These are phyloP conservation scores for Chymomyza amoena DNA, from an alignment of 2,888 invertebrate species.

Conservation along the genomic window DNA sequence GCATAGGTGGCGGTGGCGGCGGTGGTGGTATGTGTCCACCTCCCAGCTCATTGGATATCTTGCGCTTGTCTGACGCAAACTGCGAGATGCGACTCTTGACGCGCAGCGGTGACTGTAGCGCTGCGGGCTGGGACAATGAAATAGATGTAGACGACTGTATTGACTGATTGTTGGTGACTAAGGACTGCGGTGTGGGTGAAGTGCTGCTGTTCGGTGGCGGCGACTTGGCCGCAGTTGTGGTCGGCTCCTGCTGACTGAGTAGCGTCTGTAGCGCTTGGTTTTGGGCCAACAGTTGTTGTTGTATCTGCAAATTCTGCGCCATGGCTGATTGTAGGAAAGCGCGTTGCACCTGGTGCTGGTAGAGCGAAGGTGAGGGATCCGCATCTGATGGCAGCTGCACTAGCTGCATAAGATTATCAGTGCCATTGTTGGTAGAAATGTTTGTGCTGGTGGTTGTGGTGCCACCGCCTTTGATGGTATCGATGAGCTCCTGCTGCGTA, in stretches of 20 bases:
- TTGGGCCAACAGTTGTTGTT: conserved; percentile 94
- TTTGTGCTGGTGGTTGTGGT: conserved; percentile 81
- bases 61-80: conserved; percentile 67
- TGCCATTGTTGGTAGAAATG: conserved; percentile 63
- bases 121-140: conserved; percentile 30
- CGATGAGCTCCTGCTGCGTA: conserved; percentile 84
- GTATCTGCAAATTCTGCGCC: conserved; percentile 96
- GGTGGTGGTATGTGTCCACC: conserved; percentile 80
- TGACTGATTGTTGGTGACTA: conserved; percentile 1
- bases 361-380: conserved; percentile 82
- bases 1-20: conserved; percentile 93
- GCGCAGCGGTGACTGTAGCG: conserved; percentile 42
- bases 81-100: conserved; percentile 74
- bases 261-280: conserved; percentile 95
- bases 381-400: conserved; percentile 83
- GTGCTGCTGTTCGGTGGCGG: conserved; percentile 74
- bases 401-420: conserved; percentile 83
- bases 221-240: conserved; percentile 45
- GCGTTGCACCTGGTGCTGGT: conserved; percentile 92
- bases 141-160: conserved; percentile 10
- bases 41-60: conserved; percentile 54
- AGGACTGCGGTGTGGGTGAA: neutral
- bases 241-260: conserved; percentile 85
- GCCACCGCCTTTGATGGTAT: conserved; percentile 90
- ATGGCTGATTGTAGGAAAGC: conserved; percentile 95